These are phyloP conservation scores for zebrafish (Danio rerio) DNA, from an alignment of 2,113 vertebrate genomes.

Conservation along the genomic window DNA sequence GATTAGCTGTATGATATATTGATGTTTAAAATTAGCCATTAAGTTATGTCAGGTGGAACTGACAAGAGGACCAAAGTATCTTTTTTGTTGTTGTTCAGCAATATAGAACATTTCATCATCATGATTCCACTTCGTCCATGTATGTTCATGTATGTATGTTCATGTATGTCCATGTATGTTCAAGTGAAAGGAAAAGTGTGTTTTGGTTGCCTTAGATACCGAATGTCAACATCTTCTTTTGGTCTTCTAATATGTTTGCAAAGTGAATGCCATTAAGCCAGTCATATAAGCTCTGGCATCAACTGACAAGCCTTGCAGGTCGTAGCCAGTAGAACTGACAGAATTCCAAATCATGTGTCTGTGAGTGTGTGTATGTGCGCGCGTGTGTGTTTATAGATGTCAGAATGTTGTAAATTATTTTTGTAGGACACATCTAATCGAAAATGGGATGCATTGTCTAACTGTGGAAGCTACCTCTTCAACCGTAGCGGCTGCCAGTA, in stretches of 20 bases:
- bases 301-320: conserved; percentile 39
- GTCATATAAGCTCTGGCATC: conserved; percentile 53
- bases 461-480: conserved; percentile 97
- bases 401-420: conserved; percentile 86
- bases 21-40: background rate
- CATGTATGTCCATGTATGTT: conserved; percentile 28
- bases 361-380: conserved; percentile 4
- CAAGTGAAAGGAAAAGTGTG: conserved; percentile 25
- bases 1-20: conserved; percentile 2
- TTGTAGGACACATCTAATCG: conserved; percentile 75
- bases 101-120: conserved; percentile 18
- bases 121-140: conserved; percentile 3
- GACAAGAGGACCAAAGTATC: background rate
- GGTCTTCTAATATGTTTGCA: conserved; percentile 18
- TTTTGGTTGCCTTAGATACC: conserved; percentile 29
- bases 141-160: conserved; percentile 20
- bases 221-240: conserved; percentile 30
- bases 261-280: conserved; percentile 24
- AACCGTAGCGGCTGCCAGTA: conserved; percentile 89
- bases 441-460: conserved; percentile 88
- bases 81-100: background rate
- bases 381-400: conserved; percentile 18
- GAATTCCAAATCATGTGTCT: conserved; percentile 58
- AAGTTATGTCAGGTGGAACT: background rate
- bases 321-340: conserved; percentile 50